Percentiles rank a stretch among this genome's conserved stretches.
phyloP scores from a whole-genome alignment of 2,113 vertebrate genomes.

The Rhombomys opimus region DNA sequence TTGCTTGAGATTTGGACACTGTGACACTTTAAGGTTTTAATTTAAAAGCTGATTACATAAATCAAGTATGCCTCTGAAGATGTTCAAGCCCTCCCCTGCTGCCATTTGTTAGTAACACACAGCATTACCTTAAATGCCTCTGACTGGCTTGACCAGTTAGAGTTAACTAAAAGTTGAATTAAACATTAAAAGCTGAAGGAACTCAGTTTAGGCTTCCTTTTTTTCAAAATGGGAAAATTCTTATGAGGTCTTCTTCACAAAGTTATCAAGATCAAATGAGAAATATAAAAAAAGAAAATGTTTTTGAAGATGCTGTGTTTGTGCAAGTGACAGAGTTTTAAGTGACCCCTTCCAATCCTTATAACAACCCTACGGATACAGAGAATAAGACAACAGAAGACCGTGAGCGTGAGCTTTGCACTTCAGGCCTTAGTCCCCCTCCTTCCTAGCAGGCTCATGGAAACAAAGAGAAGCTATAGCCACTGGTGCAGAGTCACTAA shows the following conservation, averaged over 20 bases:
- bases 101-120: not conserved
- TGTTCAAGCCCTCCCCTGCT: not conserved
- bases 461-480: not conserved
- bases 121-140: not conserved
- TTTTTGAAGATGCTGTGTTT: not conserved
- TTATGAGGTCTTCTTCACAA: conserved; percentile 6
- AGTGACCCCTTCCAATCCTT: not conserved
- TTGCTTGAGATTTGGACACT: not conserved
- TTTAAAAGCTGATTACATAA: not conserved
- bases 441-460: not conserved
- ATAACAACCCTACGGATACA: not conserved
- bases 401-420: not conserved
- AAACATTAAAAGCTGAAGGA: not conserved
- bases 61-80: not conserved
- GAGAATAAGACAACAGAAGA: not conserved
- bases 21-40: not conserved
- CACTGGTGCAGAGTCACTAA: not conserved
- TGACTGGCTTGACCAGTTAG: not conserved
- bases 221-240: not conserved
- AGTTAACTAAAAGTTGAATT: too few relatives aligned
- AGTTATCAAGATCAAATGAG: conserved; percentile 1
- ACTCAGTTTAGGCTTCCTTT: not conserved
- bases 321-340: not conserved
- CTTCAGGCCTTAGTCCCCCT: not conserved
- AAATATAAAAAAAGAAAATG: not conserved